Evolutionary conservation across 2,888 invertebrate species (phyloP), one percentile per base, ranked within the genome.

Genomic region (Andrena dorsata): DNA sequence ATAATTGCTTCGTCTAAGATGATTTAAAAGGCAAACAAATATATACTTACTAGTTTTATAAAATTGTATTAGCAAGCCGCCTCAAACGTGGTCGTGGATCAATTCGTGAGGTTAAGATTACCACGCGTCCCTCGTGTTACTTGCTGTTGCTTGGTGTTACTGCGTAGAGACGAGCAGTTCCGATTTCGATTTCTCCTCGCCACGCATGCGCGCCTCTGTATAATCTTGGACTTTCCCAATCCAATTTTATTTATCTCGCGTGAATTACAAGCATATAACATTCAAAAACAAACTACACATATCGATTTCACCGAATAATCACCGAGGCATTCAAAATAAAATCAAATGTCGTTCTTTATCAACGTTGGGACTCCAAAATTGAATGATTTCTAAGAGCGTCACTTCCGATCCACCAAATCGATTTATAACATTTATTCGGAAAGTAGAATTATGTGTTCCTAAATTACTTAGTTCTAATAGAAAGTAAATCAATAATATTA

Each of bases 21-120:
- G 23, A n/a, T 41, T 47, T 58, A 30, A 23, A 63, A 16, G n/a
- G 0, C 41, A 41, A 41, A 56, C 20, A 10, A 61, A 35, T 0
- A 53, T n/a, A 69, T 8, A 30, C 2, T 73, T 20, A 2, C 32
- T 23, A 64, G 2, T 53, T 47, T 23, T 28, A 16, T 20, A 26
- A 32, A 63, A 60, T 28, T 13, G 49, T 61, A 20, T 58, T 10
- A 32, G 20, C 47, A 8, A 47, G 60, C 64, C 47, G 20, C 7
- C 0, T 16, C 2, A 47, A 81, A 81, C 80, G 80, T 81, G 81
- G 81, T 81, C 35, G 20, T 5, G 5, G 10, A 23, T n/a, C 0
- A 4, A 0, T 1, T 51, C 30, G 8, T 8, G 23, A 82, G 81
- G 81, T 82, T 82, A 82, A 28, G 32, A 70, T 8, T 1, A 80